phyloP scores from a whole-genome alignment of 2,797 vertebrate genomes.

The Coracias cyanogaster region DNA sequence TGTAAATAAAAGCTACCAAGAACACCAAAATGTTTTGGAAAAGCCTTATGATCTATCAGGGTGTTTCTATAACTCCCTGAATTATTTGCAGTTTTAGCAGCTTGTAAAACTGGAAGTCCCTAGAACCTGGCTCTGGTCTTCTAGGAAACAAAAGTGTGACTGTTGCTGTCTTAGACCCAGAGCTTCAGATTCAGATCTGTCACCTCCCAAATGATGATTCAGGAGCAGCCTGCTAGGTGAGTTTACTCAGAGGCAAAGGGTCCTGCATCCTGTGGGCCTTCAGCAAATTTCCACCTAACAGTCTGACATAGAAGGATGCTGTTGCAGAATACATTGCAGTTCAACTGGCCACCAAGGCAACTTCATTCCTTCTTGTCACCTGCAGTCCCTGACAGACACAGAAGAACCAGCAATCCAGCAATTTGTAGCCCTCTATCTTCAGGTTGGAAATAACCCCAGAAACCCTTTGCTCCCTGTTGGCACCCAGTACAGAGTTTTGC shows the following conservation, averaged over 20 bases:
- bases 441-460: not conserved
- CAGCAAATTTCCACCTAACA: not conserved
- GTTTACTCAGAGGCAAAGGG: not conserved
- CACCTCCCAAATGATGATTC: not conserved
- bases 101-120: not conserved
- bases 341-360: accelerated
- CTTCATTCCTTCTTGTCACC: not conserved
- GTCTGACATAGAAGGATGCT: not conserved
- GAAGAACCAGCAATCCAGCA: not conserved
- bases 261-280: not conserved
- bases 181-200: not conserved
- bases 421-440: not conserved
- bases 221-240: not conserved
- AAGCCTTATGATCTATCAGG: not conserved
- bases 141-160: not conserved
- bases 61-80: not conserved
- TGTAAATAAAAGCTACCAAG: not conserved
- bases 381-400: not conserved
- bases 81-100: not conserved
- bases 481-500: not conserved
- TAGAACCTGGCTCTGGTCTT: not conserved
- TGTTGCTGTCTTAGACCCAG: not conserved
- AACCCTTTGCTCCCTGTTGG: not conserved
- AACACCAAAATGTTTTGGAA: not conserved
- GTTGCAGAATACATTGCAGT: not conserved